Percentiles rank a stretch among this genome's conserved stretches.
These are phyloP conservation scores for Clinocottus analis DNA, from an alignment of 2,113 vertebrate species.

Conservation along the genomic window DNA sequence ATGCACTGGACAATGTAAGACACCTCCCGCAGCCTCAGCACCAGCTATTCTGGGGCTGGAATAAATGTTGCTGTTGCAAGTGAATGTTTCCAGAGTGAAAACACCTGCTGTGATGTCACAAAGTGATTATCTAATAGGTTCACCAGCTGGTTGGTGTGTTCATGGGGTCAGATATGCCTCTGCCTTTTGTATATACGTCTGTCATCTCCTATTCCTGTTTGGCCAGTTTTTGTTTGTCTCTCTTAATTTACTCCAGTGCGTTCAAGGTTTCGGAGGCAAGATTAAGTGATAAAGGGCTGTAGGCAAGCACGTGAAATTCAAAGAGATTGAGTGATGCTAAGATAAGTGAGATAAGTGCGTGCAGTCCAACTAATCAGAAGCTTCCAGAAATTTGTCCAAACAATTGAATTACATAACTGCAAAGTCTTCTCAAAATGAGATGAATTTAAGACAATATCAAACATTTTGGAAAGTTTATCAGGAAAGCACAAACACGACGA, in stretches of 20 bases:
- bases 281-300: not conserved
- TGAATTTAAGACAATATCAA: not conserved
- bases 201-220: not conserved
- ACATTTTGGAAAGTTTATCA: not conserved
- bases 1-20: too few species aligned
- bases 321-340: not conserved
- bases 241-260: not conserved
- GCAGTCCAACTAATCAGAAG: not conserved
- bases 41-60: too few species aligned
- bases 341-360: slow-evolving; percentile 16
- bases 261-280: not conserved
- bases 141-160: too few species aligned
- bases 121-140: too few species aligned
- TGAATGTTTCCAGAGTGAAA: too few species aligned
- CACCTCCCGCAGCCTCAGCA: too few species aligned
- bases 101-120: too few species aligned
- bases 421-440: not conserved
- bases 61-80: too few species aligned
- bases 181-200: not conserved
- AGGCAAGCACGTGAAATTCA: not conserved
- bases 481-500: not conserved
- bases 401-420: not conserved
- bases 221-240: not conserved
- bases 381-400: not conserved
- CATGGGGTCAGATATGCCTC: not conserved